Base-by-base conservation (phyloP, 2,888 invertebrate genomes). In the Drosophila melanosoma region DNA sequence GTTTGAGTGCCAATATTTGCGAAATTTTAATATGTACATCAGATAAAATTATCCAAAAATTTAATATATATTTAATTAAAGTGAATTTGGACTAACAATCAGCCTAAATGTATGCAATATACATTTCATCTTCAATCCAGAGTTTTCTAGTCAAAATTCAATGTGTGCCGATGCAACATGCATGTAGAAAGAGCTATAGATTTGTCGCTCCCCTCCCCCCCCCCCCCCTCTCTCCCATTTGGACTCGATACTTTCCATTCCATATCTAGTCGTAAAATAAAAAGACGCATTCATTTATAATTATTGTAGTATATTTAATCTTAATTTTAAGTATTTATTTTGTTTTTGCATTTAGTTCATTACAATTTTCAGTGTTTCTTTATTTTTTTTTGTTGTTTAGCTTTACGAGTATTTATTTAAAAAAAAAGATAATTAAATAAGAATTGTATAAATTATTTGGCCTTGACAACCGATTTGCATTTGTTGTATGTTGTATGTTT, bases 391-490 rank as follows among this genome's bases (percentile, higher is more conserved):
- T 5, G 57, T 53, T 64, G 51, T 81, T 77, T 81, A 77, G 73
- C 59, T 68, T 74, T 71, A 77, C 36, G 60, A 69, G 66, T 63
- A 69, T 63, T 51, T 51, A 68, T 33, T 68, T 66, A 45, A 68
- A 68, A 68, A 79, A 79, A 77, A 76, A 62, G 65, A 54, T 66
- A 70, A 59, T 73, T 71, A 69, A 62, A 60, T 69, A 76, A 74
- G 74, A 83, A 83, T 78, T 80, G 73, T 69, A 79, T 71, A 74
- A 77, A 69, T 79, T 81, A 79, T 81, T 82, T 81, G 82, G 81
- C 82, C 81, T 82, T 73, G 69, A 82, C 81, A 81, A 82, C 69
- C 82, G 73, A 74, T 74, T 80, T 79, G 69, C 80, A 81, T 79
- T 69, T 76, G 63, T 76, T 71, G 65, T 45, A 42, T 42, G 42